Evolutionary conservation across 2,113 vertebrate genomes (phyloP), one percentile per base, ranked within the genome.

Genomic region (Ceuthmochares aereus): DNA sequence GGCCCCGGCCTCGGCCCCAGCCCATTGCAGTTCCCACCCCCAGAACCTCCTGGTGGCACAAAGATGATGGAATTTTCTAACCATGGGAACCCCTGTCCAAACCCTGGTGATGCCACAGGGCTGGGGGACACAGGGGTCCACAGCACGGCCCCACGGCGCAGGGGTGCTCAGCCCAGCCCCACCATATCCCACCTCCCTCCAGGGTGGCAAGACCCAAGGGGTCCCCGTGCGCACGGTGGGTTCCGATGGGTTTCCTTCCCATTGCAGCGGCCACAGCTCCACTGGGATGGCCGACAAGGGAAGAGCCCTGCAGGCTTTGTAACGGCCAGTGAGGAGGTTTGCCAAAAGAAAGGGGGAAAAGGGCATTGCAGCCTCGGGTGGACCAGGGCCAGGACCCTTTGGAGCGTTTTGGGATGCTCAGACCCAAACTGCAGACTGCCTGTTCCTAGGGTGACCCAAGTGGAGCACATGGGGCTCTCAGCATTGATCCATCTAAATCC

Each of bases 341-440:
- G 67, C 40, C 63, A 76, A 68, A 81, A 63, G 56, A 91, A 58
- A 10, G 22, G 10, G 32, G 27, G 10, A 45, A 60, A 84, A 69
- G 5, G 62, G 56, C 1, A 1, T 17, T 4, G 1, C 18, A 69
- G 73, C 55, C 40, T 83, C 2, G 0, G 54, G 27, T 0, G 0
- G 34, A 87, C 54, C 32, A 40, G 43, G 63, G 7, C 18, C 32
- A 51, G 63, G 67, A 72, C 49, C 17, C 40, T 60, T 0, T 5
- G 0, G 1, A 25, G 8, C 22, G 21, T 67, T 85, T 1, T 3
- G 55, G 59, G 45, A 34, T 87, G 55, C 40, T 66, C 42, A 30
- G 32, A 20, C 47, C 43, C 36, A 76, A 36, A 67, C 11, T 0
- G 23, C 58, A 77, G 62, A 36, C 40, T 69, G 70, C 40, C 40